Percentiles rank a stretch among this genome's conserved stretches.
phyloP scores from a whole-genome alignment of 2,113 vertebrate genomes.

The Boulengeromyrus knoepffleri region DNA sequence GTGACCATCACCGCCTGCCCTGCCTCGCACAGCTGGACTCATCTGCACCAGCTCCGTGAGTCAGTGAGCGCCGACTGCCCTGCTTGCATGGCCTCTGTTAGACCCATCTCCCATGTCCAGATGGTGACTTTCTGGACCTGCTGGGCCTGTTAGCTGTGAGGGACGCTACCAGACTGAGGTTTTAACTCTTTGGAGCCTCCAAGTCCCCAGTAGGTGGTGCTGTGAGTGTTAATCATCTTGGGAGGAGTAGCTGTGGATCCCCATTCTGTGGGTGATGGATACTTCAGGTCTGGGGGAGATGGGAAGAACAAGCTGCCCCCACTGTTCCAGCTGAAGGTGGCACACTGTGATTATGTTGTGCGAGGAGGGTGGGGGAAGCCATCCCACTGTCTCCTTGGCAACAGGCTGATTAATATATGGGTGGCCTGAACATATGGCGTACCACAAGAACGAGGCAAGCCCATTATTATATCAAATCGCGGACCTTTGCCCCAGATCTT shows the following conservation, averaged over 20 bases:
- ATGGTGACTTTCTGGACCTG: not conserved
- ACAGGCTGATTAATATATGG: conserved; percentile 8
- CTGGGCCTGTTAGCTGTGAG: not conserved
- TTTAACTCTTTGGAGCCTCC: not conserved
- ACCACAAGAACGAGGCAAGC: not conserved
- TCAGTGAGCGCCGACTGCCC: conserved; percentile 27
- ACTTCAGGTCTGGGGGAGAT: not conserved
- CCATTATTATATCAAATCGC: not conserved
- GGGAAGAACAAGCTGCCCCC: not conserved
- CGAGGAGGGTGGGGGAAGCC: not conserved
- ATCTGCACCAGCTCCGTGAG: conserved; percentile 80
- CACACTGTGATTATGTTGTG: not conserved
- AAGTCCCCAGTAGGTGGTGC: not conserved
- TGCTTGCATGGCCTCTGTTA: not conserved
- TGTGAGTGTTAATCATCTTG: not conserved
- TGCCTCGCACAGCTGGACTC: conserved; percentile 49
- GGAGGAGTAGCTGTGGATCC: not conserved
- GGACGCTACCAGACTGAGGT: not conserved
- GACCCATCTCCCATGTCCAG: not conserved
- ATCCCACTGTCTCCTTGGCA: not conserved
- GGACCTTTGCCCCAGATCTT: not conserved
- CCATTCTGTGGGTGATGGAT: not conserved
- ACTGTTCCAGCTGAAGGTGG: not conserved
- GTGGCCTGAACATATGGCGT: not conserved
- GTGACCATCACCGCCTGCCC: conserved; percentile 86